Base-by-base conservation (phyloP, 2,888 invertebrate genomes). In the Galerucella pusilla region DNA sequence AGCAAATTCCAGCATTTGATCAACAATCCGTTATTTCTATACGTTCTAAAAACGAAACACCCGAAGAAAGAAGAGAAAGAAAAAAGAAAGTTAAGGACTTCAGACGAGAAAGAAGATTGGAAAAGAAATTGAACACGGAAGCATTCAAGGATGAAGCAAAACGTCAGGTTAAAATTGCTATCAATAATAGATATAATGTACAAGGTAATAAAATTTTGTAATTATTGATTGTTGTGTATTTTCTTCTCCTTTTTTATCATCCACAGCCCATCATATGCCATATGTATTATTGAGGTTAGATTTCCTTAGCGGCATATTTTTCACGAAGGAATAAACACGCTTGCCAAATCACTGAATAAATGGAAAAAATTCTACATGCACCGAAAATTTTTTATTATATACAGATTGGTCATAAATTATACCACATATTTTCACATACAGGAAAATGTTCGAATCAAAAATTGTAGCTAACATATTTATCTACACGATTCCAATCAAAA, bases 141-240 rank as follows among this genome's bases (percentile, higher is more conserved):
- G 96, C 95, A 0, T 97, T 97, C 85, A 96, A 94, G 84, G 94
- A 96, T 81, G 96, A 96, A 84, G 93, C 94, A 88, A 94, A 94
- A 83, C 89, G 92, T 4, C 94, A 95, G 84, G 92, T 93, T 84
- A 94, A 95, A 86, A 93, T 95, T 66, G 88, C 92, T 83, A 86
- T 94, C 77, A 96, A 96, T 86, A 94, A 94, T 82, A 92, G 89
- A 85, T 91, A 91, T 83, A 94, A 94, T 85, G 88, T 94, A 77
- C 94, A 94, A 85, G 94, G 94, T 69, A 93, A 92, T 83, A 90
- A 89, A 85, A 93, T 94, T 86, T 85, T 92, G 78, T 92, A 86
- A 85, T 66, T 68, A 7, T n/a, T 2, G 61, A n/a, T 28, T 35
- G 7, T 35, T 35, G 14, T 16, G 16, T 16, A 57, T 57, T 20